A percentile compares a stretch with the other conserved stretches of the same genome.
These are phyloP conservation scores for Kradibia gibbosae DNA, from an alignment of 1,140 invertebrate genomes.

Conservation along the genomic window DNA sequence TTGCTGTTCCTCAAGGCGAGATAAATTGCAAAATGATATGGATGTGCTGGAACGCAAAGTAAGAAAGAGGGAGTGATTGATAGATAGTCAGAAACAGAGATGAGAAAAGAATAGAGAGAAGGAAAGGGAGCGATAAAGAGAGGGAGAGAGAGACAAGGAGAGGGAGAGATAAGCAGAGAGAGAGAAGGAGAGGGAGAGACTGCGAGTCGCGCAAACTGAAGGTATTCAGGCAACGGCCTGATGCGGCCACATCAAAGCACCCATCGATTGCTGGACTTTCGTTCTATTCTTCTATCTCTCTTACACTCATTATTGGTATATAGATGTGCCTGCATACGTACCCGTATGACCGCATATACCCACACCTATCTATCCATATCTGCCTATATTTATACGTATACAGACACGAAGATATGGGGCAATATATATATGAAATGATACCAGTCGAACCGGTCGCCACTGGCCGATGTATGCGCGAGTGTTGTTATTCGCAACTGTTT, in stretches of 20 bases:
- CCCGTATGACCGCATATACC: constrained; percentile 26
- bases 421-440: constrained; percentile 36
- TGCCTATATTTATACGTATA: constrained; percentile 47
- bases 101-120: constrained; percentile 27
- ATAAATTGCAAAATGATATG: constrained; percentile 57
- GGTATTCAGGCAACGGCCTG: constrained; percentile 61
- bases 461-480: not conserved
- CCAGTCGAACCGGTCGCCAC: constrained; percentile 62
- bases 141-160: constrained; percentile 46
- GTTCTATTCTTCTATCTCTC: constrained; percentile 25
- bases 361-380: not conserved
- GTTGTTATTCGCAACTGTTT: constrained; percentile 16
- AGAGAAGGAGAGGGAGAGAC: constrained; percentile 6
- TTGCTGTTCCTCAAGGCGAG: constrained; percentile 23
- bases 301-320: constrained; percentile 37
- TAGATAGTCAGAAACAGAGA: constrained; percentile 42
- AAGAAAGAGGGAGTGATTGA: not conserved
- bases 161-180: constrained; percentile 17
- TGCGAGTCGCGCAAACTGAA: constrained; percentile 43
- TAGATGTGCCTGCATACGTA: constrained; percentile 27
- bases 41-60: constrained; percentile 8
- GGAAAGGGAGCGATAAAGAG: constrained; percentile 8
- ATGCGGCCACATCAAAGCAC: constrained; percentile 67
- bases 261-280: constrained; percentile 62
- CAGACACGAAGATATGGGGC: constrained; percentile 18